Conservation (phyloP, 2,797 vertebrate genomes). For the Channallabes apus region DNA sequence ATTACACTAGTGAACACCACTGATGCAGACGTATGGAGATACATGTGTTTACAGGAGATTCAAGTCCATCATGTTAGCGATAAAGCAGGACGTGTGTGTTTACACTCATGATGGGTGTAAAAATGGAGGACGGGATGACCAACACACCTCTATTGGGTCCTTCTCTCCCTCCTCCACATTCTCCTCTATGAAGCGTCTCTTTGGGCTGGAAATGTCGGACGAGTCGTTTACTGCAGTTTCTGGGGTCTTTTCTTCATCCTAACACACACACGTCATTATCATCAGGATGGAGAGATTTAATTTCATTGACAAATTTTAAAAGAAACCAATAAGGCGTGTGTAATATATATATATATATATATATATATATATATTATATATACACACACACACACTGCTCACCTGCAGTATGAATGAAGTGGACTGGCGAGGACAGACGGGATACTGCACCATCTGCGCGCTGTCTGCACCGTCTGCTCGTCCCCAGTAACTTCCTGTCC, state of each 20-base stretch:
- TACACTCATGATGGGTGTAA: not conserved
- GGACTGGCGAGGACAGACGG: conserved; percentile 76
- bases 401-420: conserved; percentile 74
- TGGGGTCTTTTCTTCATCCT: conserved; percentile 67
- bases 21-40: too few relatives aligned
- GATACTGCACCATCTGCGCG: conserved; percentile 78
- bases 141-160: conserved; percentile 35
- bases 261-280: not conserved
- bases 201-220: conserved; percentile 66
- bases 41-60: too few relatives aligned
- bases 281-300: too few relatives aligned
- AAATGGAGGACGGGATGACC: not conserved
- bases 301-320: too few relatives aligned
- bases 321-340: not conserved
- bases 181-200: conserved; percentile 65
- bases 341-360: too few relatives aligned
- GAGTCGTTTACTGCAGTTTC: conserved; percentile 57
- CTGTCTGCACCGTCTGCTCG: conserved; percentile 65
- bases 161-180: conserved; percentile 48
- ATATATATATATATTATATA: too few relatives aligned
- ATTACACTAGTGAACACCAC: too few relatives aligned
- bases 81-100: not conserved
- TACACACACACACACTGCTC: conserved; percentile 41
- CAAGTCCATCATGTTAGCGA: too few relatives aligned
- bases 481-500: conserved; percentile 78